These are phyloP conservation scores for Amblyjoppa fuscipennis DNA, from an alignment of 2,888 invertebrate species.

Conservation along the genomic window DNA sequence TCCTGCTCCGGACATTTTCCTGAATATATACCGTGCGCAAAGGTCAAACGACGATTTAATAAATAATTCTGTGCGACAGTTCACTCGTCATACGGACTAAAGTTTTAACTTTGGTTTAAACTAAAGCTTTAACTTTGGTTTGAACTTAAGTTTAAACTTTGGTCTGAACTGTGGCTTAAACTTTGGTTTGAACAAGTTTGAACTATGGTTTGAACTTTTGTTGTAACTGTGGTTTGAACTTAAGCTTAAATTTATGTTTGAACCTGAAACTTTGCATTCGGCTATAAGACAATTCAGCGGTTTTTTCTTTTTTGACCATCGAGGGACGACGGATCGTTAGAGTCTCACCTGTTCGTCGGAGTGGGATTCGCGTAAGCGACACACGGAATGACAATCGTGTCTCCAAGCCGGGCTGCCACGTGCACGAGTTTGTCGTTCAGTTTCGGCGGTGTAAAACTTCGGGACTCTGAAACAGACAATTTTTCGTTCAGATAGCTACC, in stretches of 20 bases:
- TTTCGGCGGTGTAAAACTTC: slow-evolving; percentile 87
- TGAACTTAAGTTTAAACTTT: too few relatives aligned
- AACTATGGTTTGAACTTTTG: too few relatives aligned
- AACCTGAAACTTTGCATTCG: too few relatives aligned
- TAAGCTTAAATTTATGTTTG: too few relatives aligned
- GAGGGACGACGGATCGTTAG: neutral
- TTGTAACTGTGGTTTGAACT: too few relatives aligned
- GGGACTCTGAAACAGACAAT: slow-evolving; percentile 85
- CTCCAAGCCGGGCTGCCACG: slow-evolving; percentile 86
- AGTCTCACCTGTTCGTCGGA: slow-evolving; percentile 87
- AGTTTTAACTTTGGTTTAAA: too few relatives aligned
- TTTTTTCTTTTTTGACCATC: neutral
- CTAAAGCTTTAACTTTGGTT: too few relatives aligned
- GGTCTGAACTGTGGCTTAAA: too few relatives aligned
- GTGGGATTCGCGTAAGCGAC: slow-evolving; percentile 88
- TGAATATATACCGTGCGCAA: neutral
- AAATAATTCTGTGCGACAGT: slow-evolving; percentile 5
- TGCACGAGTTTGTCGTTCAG: slow-evolving; percentile 87
- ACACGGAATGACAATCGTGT: slow-evolving; percentile 88
- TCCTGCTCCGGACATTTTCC: slow-evolving; percentile 16
- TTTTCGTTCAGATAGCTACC: neutral
- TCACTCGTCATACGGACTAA: neutral
- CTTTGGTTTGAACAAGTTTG: too few relatives aligned
- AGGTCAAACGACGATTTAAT: slow-evolving; percentile 3
- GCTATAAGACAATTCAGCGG: neutral